These are phyloP conservation scores for Euwallacea fornicatus DNA, from an alignment of 1,140 invertebrate genomes.

Conservation along the genomic window DNA sequence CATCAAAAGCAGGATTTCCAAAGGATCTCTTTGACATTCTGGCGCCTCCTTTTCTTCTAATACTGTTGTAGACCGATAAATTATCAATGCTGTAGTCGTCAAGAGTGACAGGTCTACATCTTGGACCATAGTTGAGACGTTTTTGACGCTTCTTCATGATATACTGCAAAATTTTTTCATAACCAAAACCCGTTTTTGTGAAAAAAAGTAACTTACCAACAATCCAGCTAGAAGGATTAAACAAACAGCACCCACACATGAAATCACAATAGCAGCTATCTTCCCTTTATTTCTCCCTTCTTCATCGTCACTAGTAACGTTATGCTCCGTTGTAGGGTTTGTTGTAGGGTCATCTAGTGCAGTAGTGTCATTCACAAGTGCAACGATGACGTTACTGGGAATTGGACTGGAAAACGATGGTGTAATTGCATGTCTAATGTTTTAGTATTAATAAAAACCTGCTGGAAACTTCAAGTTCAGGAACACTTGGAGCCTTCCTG, in stretches of 20 bases:
- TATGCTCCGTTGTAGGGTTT: neutral
- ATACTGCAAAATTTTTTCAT: slow-evolving; percentile 56
- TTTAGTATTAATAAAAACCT: no score
- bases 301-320: neutral
- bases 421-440: neutral
- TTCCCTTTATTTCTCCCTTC: slow-evolving; percentile 50
- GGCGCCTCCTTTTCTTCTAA: slow-evolving; percentile 69
- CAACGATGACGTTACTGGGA: neutral
- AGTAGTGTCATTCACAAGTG: neutral
- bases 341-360: neutral
- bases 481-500: no score
- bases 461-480: no score
- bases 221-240: slow-evolving; percentile 66
- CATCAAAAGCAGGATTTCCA: slow-evolving; percentile 89
- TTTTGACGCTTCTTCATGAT: slow-evolving; percentile 73
- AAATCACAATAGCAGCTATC: slow-evolving; percentile 59
- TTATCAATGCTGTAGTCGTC: slow-evolving; percentile 89
- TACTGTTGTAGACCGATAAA: slow-evolving; percentile 79
- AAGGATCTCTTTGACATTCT: slow-evolving; percentile 86
- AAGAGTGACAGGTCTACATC: slow-evolving; percentile 82
- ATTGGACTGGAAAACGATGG: neutral
- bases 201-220: slow-evolving; percentile 57
- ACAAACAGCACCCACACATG: slow-evolving; percentile 58
- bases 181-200: neutral
- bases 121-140: slow-evolving; percentile 71